Conservation (phyloP, 35 echinoderm and acorn worm genomes). For the Amphiura filiformis region DNA sequence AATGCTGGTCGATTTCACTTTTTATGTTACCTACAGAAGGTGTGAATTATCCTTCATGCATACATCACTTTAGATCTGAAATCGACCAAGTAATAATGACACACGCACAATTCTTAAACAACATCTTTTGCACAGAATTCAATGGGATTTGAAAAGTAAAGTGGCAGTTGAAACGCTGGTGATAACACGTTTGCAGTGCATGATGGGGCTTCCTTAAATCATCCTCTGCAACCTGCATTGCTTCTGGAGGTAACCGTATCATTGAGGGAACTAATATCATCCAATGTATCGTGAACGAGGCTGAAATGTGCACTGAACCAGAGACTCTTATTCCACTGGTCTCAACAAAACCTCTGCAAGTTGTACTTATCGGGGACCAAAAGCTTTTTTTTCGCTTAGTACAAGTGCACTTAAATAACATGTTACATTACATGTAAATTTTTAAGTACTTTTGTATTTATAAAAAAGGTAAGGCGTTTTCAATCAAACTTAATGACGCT, state of each 20-base stretch:
- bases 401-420: neutral
- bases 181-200: too few species aligned
- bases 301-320: slow-evolving; percentile 79
- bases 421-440: slow-evolving; percentile 72
- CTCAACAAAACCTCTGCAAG: slow-evolving; percentile 35
- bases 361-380: slow-evolving; percentile 88
- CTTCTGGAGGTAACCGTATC: slow-evolving; percentile 35
- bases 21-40: too few species aligned
- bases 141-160: too few species aligned
- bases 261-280: slow-evolving; percentile 30
- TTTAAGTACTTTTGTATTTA: too few species aligned
- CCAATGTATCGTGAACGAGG: slow-evolving; percentile 79
- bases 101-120: too few species aligned
- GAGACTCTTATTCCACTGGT: slow-evolving; percentile 77
- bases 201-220: too few species aligned
- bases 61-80: too few species aligned
- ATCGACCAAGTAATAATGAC: too few species aligned
- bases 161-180: too few species aligned
- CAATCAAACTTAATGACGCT: neutral
- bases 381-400: slow-evolving; percentile 67
- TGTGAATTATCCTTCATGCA: too few species aligned
- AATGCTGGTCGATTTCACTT: too few species aligned
- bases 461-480: neutral
- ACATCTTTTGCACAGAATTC: too few species aligned
- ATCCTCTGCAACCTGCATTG: slow-evolving; percentile 48